These are phyloP conservation scores for Sitodiplosis mosellana DNA, from an alignment of 1,140 invertebrate genomes.

Conservation along the genomic window DNA sequence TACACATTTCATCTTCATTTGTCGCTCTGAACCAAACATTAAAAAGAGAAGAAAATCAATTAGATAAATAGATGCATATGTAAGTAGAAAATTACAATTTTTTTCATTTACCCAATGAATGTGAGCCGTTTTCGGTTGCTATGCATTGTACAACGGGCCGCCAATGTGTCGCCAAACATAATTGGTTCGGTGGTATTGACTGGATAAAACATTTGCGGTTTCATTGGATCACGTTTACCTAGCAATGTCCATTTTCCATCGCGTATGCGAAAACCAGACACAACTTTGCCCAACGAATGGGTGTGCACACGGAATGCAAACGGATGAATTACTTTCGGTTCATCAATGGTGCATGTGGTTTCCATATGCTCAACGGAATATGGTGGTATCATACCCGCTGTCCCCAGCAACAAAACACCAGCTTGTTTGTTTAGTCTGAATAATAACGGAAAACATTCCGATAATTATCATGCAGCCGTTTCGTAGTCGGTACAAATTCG, in stretches of 20 bases:
- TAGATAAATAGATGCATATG: background rate
- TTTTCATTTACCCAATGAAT: slow-evolving; percentile 48
- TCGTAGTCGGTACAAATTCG: background rate
- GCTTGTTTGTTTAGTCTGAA: slow-evolving; percentile 54
- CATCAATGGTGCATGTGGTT: slow-evolving; percentile 58
- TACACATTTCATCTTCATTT: slow-evolving; percentile 96
- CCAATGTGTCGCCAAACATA: slow-evolving; percentile 53
- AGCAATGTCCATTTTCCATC: slow-evolving; percentile 60
- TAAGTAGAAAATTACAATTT: background rate
- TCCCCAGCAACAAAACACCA: slow-evolving; percentile 72
- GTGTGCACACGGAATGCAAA: slow-evolving; percentile 93
- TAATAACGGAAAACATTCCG: background rate
- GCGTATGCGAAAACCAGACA: slow-evolving; percentile 68
- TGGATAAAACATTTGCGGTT: slow-evolving; percentile 94
- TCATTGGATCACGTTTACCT: slow-evolving; percentile 79
- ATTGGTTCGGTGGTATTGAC: slow-evolving; percentile 43
- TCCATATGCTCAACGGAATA: slow-evolving; percentile 67
- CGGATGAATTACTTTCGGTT: slow-evolving; percentile 74
- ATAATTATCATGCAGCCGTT: background rate
- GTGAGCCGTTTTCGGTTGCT: slow-evolving; percentile 44
- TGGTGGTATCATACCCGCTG: slow-evolving; percentile 55
- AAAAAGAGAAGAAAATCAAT: slow-evolving; percentile 3
- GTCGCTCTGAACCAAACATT: slow-evolving; percentile 41
- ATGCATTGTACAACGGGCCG: slow-evolving; percentile 81
- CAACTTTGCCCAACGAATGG: slow-evolving; percentile 67